Evolutionary conservation across 2,888 invertebrate species (phyloP).

Genomic region (Agelastica alni): DNA sequence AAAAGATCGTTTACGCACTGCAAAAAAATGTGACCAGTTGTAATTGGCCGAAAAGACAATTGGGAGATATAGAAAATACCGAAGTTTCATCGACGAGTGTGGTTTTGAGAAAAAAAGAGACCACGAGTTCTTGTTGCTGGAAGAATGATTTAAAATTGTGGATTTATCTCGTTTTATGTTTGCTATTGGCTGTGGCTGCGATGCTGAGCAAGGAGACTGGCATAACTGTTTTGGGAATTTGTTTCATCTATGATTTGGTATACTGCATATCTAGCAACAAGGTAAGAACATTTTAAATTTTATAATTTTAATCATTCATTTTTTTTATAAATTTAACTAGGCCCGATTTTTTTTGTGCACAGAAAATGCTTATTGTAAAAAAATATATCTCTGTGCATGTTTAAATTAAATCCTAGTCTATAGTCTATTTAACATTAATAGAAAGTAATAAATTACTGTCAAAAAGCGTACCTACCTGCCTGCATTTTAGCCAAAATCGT

Average conservation of each 20-base stretch:
- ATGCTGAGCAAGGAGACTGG: conserved; percentile 96
- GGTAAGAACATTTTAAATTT: conserved; percentile 35
- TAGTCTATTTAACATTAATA: too few relatives aligned
- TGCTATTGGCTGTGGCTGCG: conserved; percentile 69
- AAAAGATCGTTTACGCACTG: conserved; percentile 48
- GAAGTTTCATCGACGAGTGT: conserved; percentile 20
- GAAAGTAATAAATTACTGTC: too few relatives aligned
- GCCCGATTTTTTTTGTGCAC: too few relatives aligned
- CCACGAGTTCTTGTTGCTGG: conserved; percentile 46
- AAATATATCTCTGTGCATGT: too few relatives aligned
- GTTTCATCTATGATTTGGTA: conserved; percentile 84
- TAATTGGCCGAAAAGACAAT: conserved; percentile 49
- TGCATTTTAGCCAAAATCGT: too few relatives aligned
- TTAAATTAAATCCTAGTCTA: too few relatives aligned
- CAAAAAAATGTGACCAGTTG: conserved; percentile 52
- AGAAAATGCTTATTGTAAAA: too few relatives aligned
- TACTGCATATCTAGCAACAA: conserved; percentile 55
- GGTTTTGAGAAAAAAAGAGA: conserved; percentile 13
- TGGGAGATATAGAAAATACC: conserved; percentile 23
- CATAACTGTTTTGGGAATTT: conserved; percentile 87
- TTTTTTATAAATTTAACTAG: too few relatives aligned
- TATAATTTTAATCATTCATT: too few relatives aligned
- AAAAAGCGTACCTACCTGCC: too few relatives aligned
- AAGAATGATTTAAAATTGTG: conserved; percentile 56
- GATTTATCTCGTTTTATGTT: conserved; percentile 65